Conservation (phyloP, 2,888 invertebrate genomes). For the Gisinianus flammeolus region DNA sequence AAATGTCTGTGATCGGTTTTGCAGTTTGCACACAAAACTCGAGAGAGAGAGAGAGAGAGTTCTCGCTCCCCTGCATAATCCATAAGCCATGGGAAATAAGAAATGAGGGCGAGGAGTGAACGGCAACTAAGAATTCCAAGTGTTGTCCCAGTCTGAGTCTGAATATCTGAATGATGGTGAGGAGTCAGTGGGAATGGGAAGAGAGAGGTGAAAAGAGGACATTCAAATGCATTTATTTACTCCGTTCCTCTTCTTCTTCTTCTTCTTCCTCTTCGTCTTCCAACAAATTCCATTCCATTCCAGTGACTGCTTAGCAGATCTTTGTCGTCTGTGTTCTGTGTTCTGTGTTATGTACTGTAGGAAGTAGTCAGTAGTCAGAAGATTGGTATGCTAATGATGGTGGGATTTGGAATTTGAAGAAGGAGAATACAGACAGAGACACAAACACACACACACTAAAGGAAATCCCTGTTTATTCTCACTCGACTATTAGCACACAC, state of each 20-base stretch:
- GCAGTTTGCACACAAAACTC: too few relatives aligned
- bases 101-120: neutral
- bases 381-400: slow-evolving; percentile 14
- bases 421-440: too few relatives aligned
- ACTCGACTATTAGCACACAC: neutral
- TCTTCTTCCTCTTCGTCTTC: too few relatives aligned
- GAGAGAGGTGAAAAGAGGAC: neutral
- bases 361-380: neutral
- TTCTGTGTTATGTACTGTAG: too few relatives aligned
- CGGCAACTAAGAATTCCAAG: neutral
- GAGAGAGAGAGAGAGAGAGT: too few relatives aligned
- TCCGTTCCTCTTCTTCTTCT: too few relatives aligned
- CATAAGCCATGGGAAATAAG: neutral
- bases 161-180: neutral
- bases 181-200: neutral
- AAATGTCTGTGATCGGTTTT: too few relatives aligned
- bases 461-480: neutral
- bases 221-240: neutral
- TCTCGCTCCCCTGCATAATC: neutral
- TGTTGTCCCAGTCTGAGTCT: neutral
- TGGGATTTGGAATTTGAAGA: neutral
- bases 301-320: neutral
- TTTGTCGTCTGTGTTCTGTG: too few relatives aligned
- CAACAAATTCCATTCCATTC: neutral
- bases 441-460: too few relatives aligned